phyloP scores from a whole-genome alignment of 2,797 vertebrate genomes.

The Novumbra hubbsi region DNA sequence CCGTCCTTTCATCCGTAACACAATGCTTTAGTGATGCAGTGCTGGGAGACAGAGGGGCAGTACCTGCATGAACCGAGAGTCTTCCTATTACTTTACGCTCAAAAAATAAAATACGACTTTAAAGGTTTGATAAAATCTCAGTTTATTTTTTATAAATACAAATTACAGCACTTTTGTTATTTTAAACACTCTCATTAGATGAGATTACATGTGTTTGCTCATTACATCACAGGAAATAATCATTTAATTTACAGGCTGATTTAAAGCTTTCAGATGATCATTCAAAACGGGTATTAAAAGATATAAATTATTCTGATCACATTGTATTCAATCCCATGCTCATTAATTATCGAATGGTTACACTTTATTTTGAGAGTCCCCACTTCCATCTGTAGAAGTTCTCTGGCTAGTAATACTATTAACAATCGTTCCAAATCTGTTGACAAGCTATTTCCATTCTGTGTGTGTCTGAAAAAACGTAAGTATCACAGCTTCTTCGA shows the following conservation, averaged over 20 bases:
- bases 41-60: neutral
- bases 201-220: slow-evolving; percentile 5
- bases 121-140: slow-evolving; percentile 45
- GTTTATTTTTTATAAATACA: slow-evolving; percentile 44
- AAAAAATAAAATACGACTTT: neutral
- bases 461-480: slow-evolving; percentile 33
- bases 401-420: too few species aligned
- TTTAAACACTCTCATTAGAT: slow-evolving; percentile 6
- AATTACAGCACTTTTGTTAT: slow-evolving; percentile 8
- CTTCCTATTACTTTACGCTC: neutral
- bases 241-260: neutral
- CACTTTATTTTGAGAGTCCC: too few species aligned
- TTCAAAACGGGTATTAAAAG: neutral
- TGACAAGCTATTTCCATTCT: neutral
- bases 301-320: neutral
- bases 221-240: slow-evolving; percentile 14
- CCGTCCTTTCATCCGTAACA: neutral
- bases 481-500: slow-evolving; percentile 56
- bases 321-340: neutral
- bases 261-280: neutral
- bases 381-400: too few species aligned
- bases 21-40: neutral
- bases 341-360: neutral
- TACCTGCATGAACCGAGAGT: neutral
- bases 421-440: too few species aligned